Percentiles rank a stretch among this genome's conserved stretches.
Evolutionary conservation across 2,113 vertebrate species (phyloP).

Genomic region (Synchiropus splendidus): DNA sequence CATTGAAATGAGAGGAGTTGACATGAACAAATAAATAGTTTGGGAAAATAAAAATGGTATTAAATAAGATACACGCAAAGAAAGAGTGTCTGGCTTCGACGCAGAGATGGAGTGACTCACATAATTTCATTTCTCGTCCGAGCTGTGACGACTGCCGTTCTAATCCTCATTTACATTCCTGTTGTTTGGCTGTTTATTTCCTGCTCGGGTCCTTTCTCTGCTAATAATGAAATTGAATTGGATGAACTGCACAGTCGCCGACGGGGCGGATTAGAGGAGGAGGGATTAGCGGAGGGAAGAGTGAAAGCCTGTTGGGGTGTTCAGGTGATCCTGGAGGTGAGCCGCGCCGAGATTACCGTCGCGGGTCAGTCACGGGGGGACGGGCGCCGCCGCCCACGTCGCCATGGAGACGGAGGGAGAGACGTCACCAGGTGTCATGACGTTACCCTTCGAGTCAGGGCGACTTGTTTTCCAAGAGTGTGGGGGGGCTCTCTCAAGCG

Average conservation of each 20-base stretch:
- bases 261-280: constrained; percentile 3
- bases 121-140: too few species aligned
- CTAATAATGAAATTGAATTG: constrained; percentile 44
- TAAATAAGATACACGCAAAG: too few species aligned
- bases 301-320: constrained; percentile 32
- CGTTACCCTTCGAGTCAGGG: too few species aligned
- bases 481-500: too few species aligned
- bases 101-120: too few species aligned
- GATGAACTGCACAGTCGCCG: constrained; percentile 24
- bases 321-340: constrained; percentile 47
- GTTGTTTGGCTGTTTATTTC: constrained; percentile 38
- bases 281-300: constrained; percentile 39
- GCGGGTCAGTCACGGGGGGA: constrained; percentile 19
- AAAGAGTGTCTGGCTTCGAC: too few species aligned
- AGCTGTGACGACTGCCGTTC: constrained; percentile 15
- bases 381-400: background rate
- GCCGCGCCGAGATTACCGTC: constrained; percentile 36
- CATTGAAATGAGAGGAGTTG: too few species aligned
- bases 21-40: too few species aligned
- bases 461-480: too few species aligned
- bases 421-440: too few species aligned
- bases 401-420: too few species aligned
- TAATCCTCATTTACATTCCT: constrained; percentile 51
- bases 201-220: constrained; percentile 23
- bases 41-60: too few species aligned